These are phyloP conservation scores for Podilymbus podiceps DNA, from an alignment of 2,113 vertebrate species.

Conservation along the genomic window DNA sequence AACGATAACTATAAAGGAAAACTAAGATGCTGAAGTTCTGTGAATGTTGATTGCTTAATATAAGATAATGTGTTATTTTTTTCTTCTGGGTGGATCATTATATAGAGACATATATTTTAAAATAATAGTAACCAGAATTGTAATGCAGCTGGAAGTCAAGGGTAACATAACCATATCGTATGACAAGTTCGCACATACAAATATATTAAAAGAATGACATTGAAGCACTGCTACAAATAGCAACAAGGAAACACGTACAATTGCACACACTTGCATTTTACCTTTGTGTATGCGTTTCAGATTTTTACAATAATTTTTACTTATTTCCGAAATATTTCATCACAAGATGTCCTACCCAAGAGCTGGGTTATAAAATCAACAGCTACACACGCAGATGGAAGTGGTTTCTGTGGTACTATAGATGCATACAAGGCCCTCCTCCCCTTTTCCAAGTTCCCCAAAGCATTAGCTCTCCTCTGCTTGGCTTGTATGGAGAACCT, in stretches of 20 bases:
- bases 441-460: not conserved
- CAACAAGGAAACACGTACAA: not conserved
- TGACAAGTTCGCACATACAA: not conserved
- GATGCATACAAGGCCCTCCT: not conserved
- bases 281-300: not conserved
- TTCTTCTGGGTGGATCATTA: not conserved
- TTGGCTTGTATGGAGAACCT: not conserved
- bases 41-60: not conserved
- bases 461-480: not conserved
- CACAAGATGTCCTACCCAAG: constrained; percentile 41
- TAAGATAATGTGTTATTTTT: not conserved
- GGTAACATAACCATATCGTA: not conserved
- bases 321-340: not conserved
- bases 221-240: not conserved
- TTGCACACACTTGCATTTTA: not conserved
- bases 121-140: not conserved
- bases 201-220: not conserved
- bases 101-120: not conserved
- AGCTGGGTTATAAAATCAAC: not conserved
- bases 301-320: not conserved
- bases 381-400: not conserved
- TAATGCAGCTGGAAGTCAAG: not conserved
- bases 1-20: not conserved
- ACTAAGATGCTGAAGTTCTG: not conserved
- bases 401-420: not conserved